A percentile compares a stretch with the other conserved stretches of the same genome.
Conservation (phyloP, 2,797 vertebrate genomes). For the Phrynocephalus vlangalii region DNA sequence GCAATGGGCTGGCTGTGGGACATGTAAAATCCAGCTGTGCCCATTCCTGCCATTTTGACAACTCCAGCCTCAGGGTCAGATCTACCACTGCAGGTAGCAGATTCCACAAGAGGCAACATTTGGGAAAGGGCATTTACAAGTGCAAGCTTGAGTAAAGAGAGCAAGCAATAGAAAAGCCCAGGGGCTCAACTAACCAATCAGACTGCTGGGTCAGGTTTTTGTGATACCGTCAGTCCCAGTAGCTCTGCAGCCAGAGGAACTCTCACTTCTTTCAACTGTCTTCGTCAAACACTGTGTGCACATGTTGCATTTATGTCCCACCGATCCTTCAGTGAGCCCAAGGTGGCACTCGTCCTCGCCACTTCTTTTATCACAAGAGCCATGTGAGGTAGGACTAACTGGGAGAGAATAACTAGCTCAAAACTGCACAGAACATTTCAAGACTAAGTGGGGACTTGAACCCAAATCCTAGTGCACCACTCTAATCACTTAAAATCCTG, state of each 20-base stretch:
- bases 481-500: too few species aligned
- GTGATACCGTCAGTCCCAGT: background rate
- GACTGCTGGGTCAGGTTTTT: background rate
- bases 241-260: too few species aligned
- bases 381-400: too few species aligned
- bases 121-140: background rate
- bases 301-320: too few species aligned
- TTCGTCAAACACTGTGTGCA: too few species aligned
- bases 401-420: too few species aligned
- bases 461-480: too few species aligned
- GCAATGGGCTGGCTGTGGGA: background rate
- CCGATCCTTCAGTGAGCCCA: too few species aligned
- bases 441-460: too few species aligned
- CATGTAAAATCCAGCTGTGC: background rate
- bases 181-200: background rate
- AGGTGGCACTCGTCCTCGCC: too few species aligned
- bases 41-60: background rate
- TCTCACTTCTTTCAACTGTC: rapidly evolving
- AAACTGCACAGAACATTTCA: too few species aligned
- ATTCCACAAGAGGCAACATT: slow-evolving; percentile 1
- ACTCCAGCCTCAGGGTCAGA: background rate
- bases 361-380: too few species aligned
- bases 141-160: background rate
- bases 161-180: background rate
- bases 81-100: background rate